Evolutionary conservation across 2,113 vertebrate species (phyloP).

Genomic region (Platichthys stellatus): DNA sequence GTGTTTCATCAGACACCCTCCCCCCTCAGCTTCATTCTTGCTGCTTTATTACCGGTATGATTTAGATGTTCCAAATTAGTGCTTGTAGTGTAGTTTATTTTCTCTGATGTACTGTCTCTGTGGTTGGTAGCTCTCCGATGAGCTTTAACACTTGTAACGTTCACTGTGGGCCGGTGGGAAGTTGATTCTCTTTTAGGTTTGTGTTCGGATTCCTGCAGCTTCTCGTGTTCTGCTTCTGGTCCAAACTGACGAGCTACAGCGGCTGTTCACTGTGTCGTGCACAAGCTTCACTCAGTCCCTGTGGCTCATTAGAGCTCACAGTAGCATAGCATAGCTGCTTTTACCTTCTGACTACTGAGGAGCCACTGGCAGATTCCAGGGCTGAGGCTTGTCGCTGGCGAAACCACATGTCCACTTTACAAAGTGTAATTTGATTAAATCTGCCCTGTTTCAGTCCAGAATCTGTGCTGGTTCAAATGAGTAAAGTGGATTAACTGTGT

Average conservation of each 20-base stretch:
- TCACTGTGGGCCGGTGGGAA: too few relatives aligned
- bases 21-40: constrained; percentile 12
- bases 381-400: constrained; percentile 47
- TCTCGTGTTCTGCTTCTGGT: neutral
- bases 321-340: constrained; percentile 20
- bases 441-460: constrained; percentile 75
- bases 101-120: neutral
- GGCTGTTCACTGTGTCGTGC: constrained; percentile 23
- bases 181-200: neutral
- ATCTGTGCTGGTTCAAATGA: constrained; percentile 73
- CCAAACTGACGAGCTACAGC: neutral
- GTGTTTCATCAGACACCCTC: constrained; percentile 1
- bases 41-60: constrained; percentile 16
- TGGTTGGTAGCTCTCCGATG: constrained; percentile 10
- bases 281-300: constrained; percentile 15
- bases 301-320: constrained; percentile 40
- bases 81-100: neutral
- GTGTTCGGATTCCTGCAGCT: neutral
- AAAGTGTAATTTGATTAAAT: constrained; percentile 79
- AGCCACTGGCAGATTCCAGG: constrained; percentile 61
- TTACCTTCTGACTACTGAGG: constrained; percentile 26
- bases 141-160: neutral
- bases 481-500: constrained; percentile 81
- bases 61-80: constrained; percentile 10
- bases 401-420: constrained; percentile 60